Evolutionary conservation across 2,113 vertebrate species (phyloP).

Genomic region (Saguinus midas): DNA sequence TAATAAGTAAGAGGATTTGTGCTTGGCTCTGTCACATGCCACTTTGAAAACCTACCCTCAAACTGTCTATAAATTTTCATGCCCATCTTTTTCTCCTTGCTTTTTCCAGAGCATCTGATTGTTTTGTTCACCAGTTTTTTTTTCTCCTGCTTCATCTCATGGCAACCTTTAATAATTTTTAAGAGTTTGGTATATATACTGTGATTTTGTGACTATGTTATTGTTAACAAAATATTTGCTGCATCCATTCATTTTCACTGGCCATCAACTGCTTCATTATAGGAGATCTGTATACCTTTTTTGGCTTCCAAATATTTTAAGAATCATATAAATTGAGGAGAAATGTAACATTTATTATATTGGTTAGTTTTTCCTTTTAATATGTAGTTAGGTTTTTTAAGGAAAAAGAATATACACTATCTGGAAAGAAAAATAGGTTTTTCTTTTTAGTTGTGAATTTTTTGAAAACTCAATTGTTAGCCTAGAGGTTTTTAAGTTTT

Average conservation of each 20-base stretch:
- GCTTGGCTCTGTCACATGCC: conserved; percentile 69
- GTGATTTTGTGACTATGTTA: conserved; percentile 27
- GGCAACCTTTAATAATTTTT: conserved; percentile 39
- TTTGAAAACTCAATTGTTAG: not conserved
- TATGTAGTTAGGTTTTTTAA: not conserved
- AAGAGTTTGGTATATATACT: not conserved
- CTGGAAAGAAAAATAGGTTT: not conserved
- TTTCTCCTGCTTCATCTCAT: not conserved
- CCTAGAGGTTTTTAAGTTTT: not conserved
- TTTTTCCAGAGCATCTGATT: conserved; percentile 38
- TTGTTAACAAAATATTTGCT: conserved; percentile 34
- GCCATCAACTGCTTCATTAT: not conserved
- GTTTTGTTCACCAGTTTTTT: conserved; percentile 23
- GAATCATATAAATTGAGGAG: not conserved
- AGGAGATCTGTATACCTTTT: not conserved
- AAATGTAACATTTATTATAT: not conserved
- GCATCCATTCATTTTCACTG: not conserved
- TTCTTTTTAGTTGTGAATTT: not conserved
- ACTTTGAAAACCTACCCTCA: conserved; percentile 79
- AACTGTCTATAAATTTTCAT: conserved; percentile 67
- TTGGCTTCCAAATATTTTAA: not conserved
- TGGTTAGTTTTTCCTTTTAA: not conserved
- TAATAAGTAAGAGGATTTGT: conserved; percentile 81
- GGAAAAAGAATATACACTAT: not conserved
- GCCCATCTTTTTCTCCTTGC: conserved; percentile 55